Percentiles rank a stretch among this genome's conserved stretches.
Conservation (phyloP, 2,113 vertebrate species). For the Macquaria ambigua region DNA sequence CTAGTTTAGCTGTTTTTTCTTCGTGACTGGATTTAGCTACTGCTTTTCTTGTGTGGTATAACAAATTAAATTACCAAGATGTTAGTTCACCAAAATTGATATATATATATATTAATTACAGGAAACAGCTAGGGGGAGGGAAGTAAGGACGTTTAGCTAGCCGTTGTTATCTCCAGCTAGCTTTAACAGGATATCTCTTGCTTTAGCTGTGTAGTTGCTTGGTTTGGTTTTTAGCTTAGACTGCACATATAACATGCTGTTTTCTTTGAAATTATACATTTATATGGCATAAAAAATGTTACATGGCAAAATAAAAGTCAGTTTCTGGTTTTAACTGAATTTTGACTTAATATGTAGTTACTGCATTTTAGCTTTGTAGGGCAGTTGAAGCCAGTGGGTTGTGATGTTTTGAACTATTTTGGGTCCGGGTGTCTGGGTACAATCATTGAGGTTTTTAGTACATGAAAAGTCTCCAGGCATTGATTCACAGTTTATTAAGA, state of each 20-base stretch:
- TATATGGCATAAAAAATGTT: too few relatives aligned
- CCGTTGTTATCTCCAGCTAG: background rate
- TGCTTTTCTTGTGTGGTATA: too few relatives aligned
- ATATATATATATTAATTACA: too few relatives aligned
- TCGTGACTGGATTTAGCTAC: too few relatives aligned
- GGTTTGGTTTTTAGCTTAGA: background rate
- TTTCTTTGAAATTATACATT: too few relatives aligned
- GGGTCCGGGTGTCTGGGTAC: background rate
- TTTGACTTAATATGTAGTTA: background rate
- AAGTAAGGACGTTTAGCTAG: background rate
- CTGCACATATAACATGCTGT: too few relatives aligned
- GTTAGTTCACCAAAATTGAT: too few relatives aligned
- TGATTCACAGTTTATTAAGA: background rate
- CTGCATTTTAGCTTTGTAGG: too few relatives aligned
- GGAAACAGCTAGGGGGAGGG: too few relatives aligned
- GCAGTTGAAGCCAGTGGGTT: background rate
- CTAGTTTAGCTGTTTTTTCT: too few relatives aligned
- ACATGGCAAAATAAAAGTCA: too few relatives aligned
- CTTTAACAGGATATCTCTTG: background rate
- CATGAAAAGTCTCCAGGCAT: background rate
- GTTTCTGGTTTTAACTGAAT: background rate
- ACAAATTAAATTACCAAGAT: too few relatives aligned
- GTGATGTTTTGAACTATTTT: background rate
- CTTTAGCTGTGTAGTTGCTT: background rate
- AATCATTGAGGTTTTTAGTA: background rate